Base-by-base conservation (phyloP, 2,888 invertebrate species). In the Sisyra terminalis region DNA sequence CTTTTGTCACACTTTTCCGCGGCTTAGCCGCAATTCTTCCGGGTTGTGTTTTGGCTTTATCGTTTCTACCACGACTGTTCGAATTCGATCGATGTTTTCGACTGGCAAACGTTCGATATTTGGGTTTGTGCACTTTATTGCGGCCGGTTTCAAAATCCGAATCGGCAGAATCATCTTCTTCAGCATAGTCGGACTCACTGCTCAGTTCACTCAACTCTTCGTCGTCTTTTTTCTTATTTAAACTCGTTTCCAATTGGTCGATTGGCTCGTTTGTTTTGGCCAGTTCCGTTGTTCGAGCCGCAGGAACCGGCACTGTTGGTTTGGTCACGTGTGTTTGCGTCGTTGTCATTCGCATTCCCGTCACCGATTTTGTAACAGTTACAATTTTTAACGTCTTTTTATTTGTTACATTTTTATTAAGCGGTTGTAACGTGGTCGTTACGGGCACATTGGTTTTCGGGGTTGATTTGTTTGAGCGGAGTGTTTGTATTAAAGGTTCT, bases 181-280 rank as follows among this genome's bases (percentile, higher is more conserved):
- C 50, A 42, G 53, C 57, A 53, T 46, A 39, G 44, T 53, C 55
- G 35, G 57, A 69, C 46, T 69, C 69, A 49, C 61, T 64, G 53
- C 70, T 69, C 44, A 69, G 67, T 45, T 73, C 70, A 30, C 70
- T 70, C 36, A 70, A 71, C 53, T 70, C 68, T 30, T 43, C 50
- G 35, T 51, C 50, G 29, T 37, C 36, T 32, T 43, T 44, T 14
- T 51, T 50, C 44, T 44, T 29, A 45, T 40, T 41, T n/a, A 15
- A 46, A 40, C n/a, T 42, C 17, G 45, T 43, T 11, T 34, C 34
- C 11, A 8, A 14, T 16, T 46, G 11, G 39, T 45, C 13, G 8
- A 10, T 39, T 13, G 31, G 40, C 44, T 46, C 41, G 39, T 41
- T 47, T 14, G 39, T 14, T 38, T 46, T 46, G 7, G 41, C 44